Conservation (phyloP, 2,888 invertebrate genomes). For the Nomada goodeniana region DNA sequence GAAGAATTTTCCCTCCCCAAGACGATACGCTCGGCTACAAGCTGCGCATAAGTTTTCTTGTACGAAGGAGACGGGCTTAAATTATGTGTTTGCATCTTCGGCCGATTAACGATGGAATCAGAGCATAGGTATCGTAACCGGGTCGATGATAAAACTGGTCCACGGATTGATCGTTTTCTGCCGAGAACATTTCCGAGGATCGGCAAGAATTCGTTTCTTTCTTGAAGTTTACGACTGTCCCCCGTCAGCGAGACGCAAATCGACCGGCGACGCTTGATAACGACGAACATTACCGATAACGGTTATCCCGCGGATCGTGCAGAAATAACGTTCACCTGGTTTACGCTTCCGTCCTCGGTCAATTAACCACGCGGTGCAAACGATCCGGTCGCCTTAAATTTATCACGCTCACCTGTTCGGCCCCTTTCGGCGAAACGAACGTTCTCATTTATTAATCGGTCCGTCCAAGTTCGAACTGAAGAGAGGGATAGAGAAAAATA, state of each 20-base stretch:
- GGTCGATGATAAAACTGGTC: background rate
- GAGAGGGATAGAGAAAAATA: background rate
- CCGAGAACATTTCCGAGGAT: background rate
- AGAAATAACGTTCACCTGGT: conserved; percentile 28
- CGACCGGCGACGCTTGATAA: conserved; percentile 35
- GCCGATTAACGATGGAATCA: conserved; percentile 39
- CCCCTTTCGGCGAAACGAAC: background rate
- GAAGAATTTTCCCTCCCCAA: background rate
- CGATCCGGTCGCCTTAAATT: background rate
- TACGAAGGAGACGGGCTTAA: too few relatives aligned
- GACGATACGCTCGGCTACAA: background rate
- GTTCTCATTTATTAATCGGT: conserved; percentile 5
- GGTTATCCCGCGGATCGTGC: conserved; percentile 42
- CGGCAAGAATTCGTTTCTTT: background rate
- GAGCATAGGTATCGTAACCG: conserved; percentile 29
- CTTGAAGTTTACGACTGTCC: conserved; percentile 35
- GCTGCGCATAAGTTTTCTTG: background rate
- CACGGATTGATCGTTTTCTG: conserved; percentile 14
- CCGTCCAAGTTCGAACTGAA: background rate
- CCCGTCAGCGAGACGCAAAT: conserved; percentile 38
- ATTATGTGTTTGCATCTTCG: background rate
- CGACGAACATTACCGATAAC: conserved; percentile 54
- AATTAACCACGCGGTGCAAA: conserved; percentile 26
- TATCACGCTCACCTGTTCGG: background rate
- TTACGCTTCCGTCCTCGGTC: conserved; percentile 49